A percentile compares a stretch with the other conserved stretches of the same genome.
phyloP scores from a whole-genome alignment of 2,888 invertebrate species.

The Danaus chrysippus region DNA sequence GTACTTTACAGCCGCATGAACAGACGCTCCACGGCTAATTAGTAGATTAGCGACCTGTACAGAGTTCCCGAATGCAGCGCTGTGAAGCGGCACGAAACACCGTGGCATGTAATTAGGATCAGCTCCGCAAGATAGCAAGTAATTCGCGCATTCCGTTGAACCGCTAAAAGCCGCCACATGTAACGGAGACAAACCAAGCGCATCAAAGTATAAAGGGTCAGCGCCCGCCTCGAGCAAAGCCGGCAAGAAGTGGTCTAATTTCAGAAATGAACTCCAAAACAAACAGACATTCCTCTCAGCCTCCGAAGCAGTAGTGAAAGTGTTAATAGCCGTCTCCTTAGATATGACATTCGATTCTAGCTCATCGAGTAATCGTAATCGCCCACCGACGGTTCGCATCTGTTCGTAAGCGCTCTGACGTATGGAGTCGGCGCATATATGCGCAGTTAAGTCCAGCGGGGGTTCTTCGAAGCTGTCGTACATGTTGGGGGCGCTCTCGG shows the following conservation, averaged over 20 bases:
- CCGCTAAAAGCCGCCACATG: constrained; percentile 89
- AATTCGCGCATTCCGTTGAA: constrained; percentile 84
- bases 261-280: constrained; percentile 87
- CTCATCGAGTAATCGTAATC: constrained; percentile 84
- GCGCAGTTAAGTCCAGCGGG: constrained; percentile 83
- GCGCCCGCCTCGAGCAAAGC: constrained; percentile 83
- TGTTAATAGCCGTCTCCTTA: constrained; percentile 73
- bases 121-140: constrained; percentile 82
- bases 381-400: constrained; percentile 84
- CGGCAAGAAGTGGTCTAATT: constrained; percentile 82
- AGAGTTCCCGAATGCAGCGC: constrained; percentile 93
- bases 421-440: constrained; percentile 86
- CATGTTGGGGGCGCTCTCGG: constrained; percentile 89
- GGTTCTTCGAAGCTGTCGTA: constrained; percentile 90
- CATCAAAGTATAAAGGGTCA: constrained; percentile 84
- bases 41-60: constrained; percentile 88
- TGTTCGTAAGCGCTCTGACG: constrained; percentile 86
- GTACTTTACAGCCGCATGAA: constrained; percentile 82
- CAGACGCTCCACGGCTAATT: constrained; percentile 84
- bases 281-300: constrained; percentile 85
- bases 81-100: constrained; percentile 90
- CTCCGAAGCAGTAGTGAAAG: constrained; percentile 79
- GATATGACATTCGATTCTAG: constrained; percentile 84
- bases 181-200: constrained; percentile 85
- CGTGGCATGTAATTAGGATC: constrained; percentile 84